Conservation (phyloP, 2,797 vertebrate genomes). For the Florisuga fusca region DNA sequence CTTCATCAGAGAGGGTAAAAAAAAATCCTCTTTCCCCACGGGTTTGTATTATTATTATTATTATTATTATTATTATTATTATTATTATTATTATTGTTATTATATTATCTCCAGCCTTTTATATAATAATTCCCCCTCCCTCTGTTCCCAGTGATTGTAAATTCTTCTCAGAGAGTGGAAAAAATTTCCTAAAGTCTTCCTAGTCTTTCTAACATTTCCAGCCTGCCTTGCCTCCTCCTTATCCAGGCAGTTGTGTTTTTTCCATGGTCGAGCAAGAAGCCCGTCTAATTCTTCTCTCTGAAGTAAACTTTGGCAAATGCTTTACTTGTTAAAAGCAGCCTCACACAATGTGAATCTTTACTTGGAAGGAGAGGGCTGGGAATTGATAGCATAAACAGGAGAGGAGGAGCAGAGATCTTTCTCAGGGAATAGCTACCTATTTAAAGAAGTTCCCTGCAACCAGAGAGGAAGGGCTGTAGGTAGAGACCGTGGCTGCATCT, state of each 20-base stretch:
- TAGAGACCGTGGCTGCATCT: not conserved
- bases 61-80: not conserved
- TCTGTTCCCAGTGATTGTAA: fast-evolving
- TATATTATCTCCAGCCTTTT: not conserved
- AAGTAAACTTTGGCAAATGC: not conserved
- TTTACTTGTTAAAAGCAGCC: not conserved
- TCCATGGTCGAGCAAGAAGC: fast-evolving
- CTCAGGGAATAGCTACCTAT: not conserved
- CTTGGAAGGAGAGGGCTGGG: not conserved
- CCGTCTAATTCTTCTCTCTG: not conserved
- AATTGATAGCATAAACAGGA: not conserved
- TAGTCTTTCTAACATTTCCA: not conserved
- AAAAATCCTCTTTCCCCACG: fast-evolving
- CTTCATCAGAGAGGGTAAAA: not conserved
- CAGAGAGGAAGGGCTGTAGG: not conserved
- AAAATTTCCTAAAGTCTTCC: not conserved
- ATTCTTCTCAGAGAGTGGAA: not conserved
- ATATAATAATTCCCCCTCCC: fast-evolving
- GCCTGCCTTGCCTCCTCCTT: not conserved
- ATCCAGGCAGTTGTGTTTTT: not conserved
- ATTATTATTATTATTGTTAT: not conserved
- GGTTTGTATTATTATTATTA: not conserved
- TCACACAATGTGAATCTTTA: not conserved
- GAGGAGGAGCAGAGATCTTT: constrained; percentile 6
- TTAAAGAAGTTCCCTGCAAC: not conserved